Conservation (phyloP, 2,888 invertebrate species). For the Nesidiocoris tenuis region DNA sequence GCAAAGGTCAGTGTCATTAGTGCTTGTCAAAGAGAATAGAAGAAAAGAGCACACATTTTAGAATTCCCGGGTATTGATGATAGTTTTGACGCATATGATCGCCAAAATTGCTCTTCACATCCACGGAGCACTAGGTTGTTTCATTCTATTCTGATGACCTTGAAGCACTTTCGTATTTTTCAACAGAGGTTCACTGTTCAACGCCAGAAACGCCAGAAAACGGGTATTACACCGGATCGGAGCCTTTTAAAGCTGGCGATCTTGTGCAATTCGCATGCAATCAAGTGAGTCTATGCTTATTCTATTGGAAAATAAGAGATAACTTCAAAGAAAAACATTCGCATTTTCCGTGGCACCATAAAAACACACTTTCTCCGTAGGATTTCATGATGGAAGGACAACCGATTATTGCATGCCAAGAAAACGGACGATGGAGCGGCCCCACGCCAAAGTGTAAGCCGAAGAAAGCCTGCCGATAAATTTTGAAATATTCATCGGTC, state of each 20-base stretch:
- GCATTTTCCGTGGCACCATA: no score
- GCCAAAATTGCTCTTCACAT: no score
- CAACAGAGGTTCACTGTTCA: slow-evolving; percentile 36
- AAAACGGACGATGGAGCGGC: slow-evolving; percentile 82
- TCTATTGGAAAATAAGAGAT: background rate
- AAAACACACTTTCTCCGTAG: slow-evolving; percentile 56
- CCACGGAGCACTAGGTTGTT: background rate
- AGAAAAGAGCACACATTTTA: no score
- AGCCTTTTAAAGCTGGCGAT: slow-evolving; percentile 72
- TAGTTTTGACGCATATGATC: no score
- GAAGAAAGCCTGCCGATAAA: background rate
- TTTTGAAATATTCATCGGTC: no score
- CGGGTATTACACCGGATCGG: slow-evolving; percentile 38
- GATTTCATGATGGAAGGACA: slow-evolving; percentile 87
- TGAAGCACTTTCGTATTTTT: background rate
- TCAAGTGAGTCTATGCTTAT: slow-evolving; percentile 48
- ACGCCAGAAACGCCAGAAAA: slow-evolving; percentile 35
- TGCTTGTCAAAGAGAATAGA: no score
- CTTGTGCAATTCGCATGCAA: slow-evolving; percentile 85
- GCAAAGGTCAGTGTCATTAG: slow-evolving; percentile 62
- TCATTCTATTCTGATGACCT: background rate
- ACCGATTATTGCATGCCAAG: slow-evolving; percentile 86
- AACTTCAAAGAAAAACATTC: background rate
- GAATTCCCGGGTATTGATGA: no score
- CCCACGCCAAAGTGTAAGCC: slow-evolving; percentile 76